A percentile compares a stretch with the other conserved stretches of the same genome.
phyloP scores from a whole-genome alignment of 2,888 invertebrate species.

The Amitus sp. region DNA sequence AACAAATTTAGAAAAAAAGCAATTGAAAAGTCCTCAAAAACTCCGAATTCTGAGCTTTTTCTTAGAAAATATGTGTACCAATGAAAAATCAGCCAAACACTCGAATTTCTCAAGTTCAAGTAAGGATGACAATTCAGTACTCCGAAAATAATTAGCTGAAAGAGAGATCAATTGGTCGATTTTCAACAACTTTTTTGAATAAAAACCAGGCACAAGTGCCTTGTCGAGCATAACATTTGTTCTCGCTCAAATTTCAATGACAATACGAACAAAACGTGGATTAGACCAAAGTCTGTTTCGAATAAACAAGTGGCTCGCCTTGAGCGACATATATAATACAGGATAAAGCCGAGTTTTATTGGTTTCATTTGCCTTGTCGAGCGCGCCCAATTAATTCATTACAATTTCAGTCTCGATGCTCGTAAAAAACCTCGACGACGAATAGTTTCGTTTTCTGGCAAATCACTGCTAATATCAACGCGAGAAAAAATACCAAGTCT shows the following conservation, averaged over 20 bases:
- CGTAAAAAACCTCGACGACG: constrained; percentile 11
- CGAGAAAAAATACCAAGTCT: too few species aligned
- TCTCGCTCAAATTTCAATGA: constrained; percentile 35
- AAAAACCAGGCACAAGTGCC: too few species aligned
- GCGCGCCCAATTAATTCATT: constrained; percentile 29
- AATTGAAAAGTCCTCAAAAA: too few species aligned
- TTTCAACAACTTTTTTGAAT: too few species aligned
- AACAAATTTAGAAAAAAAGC: too few species aligned
- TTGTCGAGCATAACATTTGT: neutral
- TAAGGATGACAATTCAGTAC: neutral
- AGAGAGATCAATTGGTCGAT: too few species aligned
- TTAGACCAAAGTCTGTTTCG: constrained; percentile 17
- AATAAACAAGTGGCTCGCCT: constrained; percentile 39
- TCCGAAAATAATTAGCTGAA: too few species aligned
- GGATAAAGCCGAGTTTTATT: constrained; percentile 31
- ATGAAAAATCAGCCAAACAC: too few species aligned
- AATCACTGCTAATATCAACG: too few species aligned
- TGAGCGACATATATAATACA: constrained; percentile 22
- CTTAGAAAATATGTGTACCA: too few species aligned
- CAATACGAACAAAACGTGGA: constrained; percentile 7
- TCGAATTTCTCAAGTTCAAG: too few species aligned
- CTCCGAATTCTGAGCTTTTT: too few species aligned
- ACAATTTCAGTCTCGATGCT: constrained; percentile 20
- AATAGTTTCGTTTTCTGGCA: neutral
- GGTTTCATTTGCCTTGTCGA: constrained; percentile 18